These are phyloP conservation scores for Poicephalus meyeri DNA, from an alignment of 2,113 vertebrate species.

Conservation along the genomic window DNA sequence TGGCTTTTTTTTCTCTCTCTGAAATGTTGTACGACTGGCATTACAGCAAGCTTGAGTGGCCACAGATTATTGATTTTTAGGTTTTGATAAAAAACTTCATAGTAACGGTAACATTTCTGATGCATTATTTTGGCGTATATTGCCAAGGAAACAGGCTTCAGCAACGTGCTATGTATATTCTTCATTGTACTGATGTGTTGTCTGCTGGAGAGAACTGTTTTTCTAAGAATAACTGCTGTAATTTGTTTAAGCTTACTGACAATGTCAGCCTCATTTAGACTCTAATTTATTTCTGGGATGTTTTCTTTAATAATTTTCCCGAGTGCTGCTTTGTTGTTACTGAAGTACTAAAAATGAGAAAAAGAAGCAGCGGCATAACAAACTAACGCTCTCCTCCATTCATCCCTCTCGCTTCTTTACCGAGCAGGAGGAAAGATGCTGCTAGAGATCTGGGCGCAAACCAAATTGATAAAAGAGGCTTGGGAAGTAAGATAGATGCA, in stretches of 20 bases:
- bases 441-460: background rate
- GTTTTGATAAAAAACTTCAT: conserved; percentile 34
- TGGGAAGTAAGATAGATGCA: background rate
- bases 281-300: background rate
- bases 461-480: background rate
- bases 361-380: background rate
- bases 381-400: background rate
- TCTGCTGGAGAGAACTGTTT: background rate
- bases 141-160: background rate
- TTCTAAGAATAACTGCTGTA: background rate
- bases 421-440: background rate
- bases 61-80: conserved; percentile 49
- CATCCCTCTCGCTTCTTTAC: background rate
- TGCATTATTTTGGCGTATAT: background rate
- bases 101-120: conserved; percentile 30
- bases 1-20: background rate
- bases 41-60: background rate
- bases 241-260: background rate
- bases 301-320: background rate
- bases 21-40: background rate
- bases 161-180: background rate
- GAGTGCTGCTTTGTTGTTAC: background rate
- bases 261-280: background rate
- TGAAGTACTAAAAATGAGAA: background rate
- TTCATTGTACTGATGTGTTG: background rate